Evolutionary conservation across 2,888 invertebrate species (phyloP).

Genomic region (Sceliomorpha sp.): DNA sequence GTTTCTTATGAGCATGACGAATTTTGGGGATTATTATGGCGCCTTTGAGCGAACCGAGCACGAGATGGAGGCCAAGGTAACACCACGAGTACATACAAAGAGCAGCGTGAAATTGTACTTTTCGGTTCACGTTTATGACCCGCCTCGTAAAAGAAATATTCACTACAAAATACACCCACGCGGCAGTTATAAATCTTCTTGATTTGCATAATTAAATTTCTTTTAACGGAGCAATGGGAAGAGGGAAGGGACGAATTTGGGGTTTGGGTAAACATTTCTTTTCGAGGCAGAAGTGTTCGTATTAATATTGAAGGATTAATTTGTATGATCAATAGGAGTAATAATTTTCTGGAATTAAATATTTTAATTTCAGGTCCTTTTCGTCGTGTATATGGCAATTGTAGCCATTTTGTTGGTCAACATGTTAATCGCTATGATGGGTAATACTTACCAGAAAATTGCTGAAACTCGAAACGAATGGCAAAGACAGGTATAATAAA

Average conservation of each 20-base stretch:
- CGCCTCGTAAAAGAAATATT: not conserved
- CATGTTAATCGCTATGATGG: slow-evolving; percentile 99
- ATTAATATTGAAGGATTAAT: slow-evolving; percentile 20
- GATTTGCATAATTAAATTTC: slow-evolving; percentile 23
- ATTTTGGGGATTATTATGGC: slow-evolving; percentile 96
- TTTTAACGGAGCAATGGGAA: not conserved
- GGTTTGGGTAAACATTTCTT: too few species aligned
- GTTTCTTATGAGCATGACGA: slow-evolving; percentile 99
- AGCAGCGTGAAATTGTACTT: slow-evolving; percentile 12
- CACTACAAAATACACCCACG: slow-evolving; percentile 1
- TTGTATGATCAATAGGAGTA: too few species aligned
- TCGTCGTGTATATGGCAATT: slow-evolving; percentile 98
- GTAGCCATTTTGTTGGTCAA: slow-evolving; percentile 97
- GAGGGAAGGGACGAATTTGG: too few species aligned
- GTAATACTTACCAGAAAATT: slow-evolving; percentile 98
- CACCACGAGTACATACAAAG: slow-evolving; percentile 14
- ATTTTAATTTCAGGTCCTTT: slow-evolving; percentile 86
- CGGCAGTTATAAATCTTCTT: not conserved
- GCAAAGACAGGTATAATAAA: slow-evolving; percentile 89
- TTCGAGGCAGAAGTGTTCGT: too few species aligned
- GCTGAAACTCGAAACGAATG: slow-evolving; percentile 98
- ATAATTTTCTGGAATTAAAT: too few species aligned
- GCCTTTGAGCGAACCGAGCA: slow-evolving; percentile 94
- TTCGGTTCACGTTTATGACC: slow-evolving; percentile 5
- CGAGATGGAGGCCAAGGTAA: slow-evolving; percentile 93